Evolutionary conservation across 1,140 invertebrate species (phyloP).

Genomic region (Diachasmimorpha longicaudata): DNA sequence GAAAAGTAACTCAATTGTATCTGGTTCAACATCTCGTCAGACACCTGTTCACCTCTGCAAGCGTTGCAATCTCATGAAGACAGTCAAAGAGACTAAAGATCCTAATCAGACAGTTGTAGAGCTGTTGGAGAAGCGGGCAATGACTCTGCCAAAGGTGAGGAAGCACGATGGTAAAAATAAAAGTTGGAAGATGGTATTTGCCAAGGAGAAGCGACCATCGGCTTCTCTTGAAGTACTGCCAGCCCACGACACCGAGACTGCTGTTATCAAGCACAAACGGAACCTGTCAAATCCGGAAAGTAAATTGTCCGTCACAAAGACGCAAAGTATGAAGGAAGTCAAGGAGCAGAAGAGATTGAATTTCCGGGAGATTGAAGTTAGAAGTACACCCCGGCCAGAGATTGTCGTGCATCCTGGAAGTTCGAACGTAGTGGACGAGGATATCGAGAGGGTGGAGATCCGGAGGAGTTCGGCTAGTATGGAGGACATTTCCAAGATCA

Average conservation of each 20-base stretch:
- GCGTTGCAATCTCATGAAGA: slow-evolving; percentile 48
- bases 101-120: slow-evolving; percentile 32
- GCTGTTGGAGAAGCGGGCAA: slow-evolving; percentile 48
- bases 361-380: slow-evolving; percentile 51
- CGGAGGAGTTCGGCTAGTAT: slow-evolving; percentile 58
- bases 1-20: slow-evolving; percentile 50
- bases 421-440: slow-evolving; percentile 40
- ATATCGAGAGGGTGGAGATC: slow-evolving; percentile 53
- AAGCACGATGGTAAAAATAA: slow-evolving; percentile 54
- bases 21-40: slow-evolving; percentile 29
- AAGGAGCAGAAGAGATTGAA: slow-evolving; percentile 33
- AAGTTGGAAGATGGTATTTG: slow-evolving; percentile 56
- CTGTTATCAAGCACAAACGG: slow-evolving; percentile 42
- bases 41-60: slow-evolving; percentile 44
- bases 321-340: slow-evolving; percentile 21
- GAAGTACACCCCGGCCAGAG: slow-evolving; percentile 42
- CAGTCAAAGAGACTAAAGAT: slow-evolving; percentile 30
- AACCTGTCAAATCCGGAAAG: slow-evolving; percentile 56
- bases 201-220: slow-evolving; percentile 56
- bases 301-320: slow-evolving; percentile 33
- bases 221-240: slow-evolving; percentile 51
- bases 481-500: slow-evolving; percentile 60
- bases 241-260: slow-evolving; percentile 29
- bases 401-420: slow-evolving; percentile 49
- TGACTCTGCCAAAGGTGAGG: slow-evolving; percentile 53